Base-by-base conservation (phyloP, 2,797 vertebrate species). In the Catostomus latipinnis region DNA sequence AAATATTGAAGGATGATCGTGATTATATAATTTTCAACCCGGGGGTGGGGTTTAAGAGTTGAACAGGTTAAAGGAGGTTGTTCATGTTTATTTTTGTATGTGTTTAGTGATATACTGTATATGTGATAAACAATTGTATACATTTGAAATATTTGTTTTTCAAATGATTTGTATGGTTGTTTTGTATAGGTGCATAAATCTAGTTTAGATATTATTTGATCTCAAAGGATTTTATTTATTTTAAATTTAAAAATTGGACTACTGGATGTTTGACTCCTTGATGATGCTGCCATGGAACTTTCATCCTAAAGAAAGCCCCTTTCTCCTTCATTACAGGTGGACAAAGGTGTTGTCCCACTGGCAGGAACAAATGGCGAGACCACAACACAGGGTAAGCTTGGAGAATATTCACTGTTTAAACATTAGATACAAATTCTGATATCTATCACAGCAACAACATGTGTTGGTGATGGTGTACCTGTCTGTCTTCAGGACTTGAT, bases 311-410 rank as follows among this genome's bases (percentile, higher is more conserved):
- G 10, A 16, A 50, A 46, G 9, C 69, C 2, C 71, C 67, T 74
- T 0, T 50, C 6, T 81, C 69, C 69, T 50, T 50, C 0, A 88
- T 63, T 16, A 53, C 61, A 99, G 98, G 98, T 99, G 76, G 98
- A 99, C 88, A 99, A 98, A 91, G 98, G 98, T 53, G 97, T 99
- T 0, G 97, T 98, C 56, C 97, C 97, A 4, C 94, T 99, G 46
- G 96, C 97, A 0, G 98, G 98, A 85, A 99, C 98, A 0, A 94
- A 98, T 58, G 98, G 97, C 65, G 98, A 99, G 94, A 98, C 97
- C 81, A 99, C 98, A 83, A 99, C 98, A 2, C 97, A 99, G 93
- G 98, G 98, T 99, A 91, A 16, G 16, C 0, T 48, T 6, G 13
- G 13, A 12, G 48, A 48, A 10, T 48, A 10, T 2, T 71, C 8